Evolutionary conservation across 2,888 invertebrate genomes (phyloP).

Genomic region (Scaptomyza reducta): DNA sequence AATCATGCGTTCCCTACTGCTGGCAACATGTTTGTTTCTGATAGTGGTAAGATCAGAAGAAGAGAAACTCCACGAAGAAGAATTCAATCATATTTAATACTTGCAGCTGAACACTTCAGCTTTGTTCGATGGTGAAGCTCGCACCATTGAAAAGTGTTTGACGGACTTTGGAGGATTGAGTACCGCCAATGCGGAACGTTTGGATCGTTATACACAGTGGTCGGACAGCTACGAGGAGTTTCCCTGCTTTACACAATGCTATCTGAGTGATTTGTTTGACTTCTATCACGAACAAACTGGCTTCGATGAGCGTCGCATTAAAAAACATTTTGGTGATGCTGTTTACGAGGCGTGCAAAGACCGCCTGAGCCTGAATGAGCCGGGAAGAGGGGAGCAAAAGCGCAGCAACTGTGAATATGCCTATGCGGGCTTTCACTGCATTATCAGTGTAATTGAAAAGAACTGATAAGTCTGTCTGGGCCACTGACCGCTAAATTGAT

Average conservation of each 20-base stretch:
- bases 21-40: conserved; percentile 28
- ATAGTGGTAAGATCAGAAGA: conserved; percentile 39
- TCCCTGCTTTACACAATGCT: conserved; percentile 80
- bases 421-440: conserved; percentile 79
- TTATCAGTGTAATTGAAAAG: conserved; percentile 74
- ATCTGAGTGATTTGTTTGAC: conserved; percentile 73
- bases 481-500: conserved; percentile 54
- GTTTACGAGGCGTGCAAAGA: conserved; percentile 70
- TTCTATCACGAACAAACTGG: conserved; percentile 70
- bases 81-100: background rate
- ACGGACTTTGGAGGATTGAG: conserved; percentile 70
- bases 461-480: conserved; percentile 17
- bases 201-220: conserved; percentile 76
- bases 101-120: conserved; percentile 33
- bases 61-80: background rate
- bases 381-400: conserved; percentile 26
- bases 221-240: conserved; percentile 75
- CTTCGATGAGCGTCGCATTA: conserved; percentile 61
- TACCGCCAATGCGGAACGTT: conserved; percentile 57
- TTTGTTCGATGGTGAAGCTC: conserved; percentile 53
- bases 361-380: conserved; percentile 45
- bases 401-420: conserved; percentile 70
- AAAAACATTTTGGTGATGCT: conserved; percentile 67
- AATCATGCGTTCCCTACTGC: conserved; percentile 43
- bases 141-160: conserved; percentile 65